These are phyloP conservation scores for Craterocephalus amniculus DNA, from an alignment of 2,797 vertebrate genomes.

Conservation along the genomic window DNA sequence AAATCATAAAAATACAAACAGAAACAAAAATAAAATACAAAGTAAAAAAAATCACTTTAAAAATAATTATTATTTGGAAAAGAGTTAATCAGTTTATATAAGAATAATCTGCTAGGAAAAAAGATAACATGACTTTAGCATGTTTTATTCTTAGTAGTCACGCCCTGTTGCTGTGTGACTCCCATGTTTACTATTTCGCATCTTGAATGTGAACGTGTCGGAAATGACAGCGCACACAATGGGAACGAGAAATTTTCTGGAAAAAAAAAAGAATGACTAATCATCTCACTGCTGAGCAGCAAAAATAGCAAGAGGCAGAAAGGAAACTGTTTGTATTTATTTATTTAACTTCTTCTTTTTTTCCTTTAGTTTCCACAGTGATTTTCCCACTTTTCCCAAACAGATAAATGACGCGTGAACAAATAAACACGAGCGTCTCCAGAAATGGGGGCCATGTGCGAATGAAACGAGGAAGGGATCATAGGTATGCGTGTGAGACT, in stretches of 20 bases:
- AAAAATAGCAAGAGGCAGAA: constrained; percentile 12
- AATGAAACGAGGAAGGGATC: not conserved
- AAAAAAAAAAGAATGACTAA: constrained; percentile 29
- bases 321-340: constrained; percentile 13
- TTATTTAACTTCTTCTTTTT: not conserved
- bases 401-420: not conserved
- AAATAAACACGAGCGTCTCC: constrained; percentile 14
- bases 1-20: no score
- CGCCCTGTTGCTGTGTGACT: no score
- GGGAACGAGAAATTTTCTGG: not conserved
- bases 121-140: not conserved
- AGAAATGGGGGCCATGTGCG: not conserved
- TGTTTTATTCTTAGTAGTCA: not conserved
- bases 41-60: no score
- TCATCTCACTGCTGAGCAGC: not conserved
- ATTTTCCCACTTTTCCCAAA: constrained; percentile 35
- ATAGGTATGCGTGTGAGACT: not conserved
- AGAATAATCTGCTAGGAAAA: not conserved
- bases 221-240: not conserved
- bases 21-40: no score
- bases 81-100: not conserved
- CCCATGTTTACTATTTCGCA: no score
- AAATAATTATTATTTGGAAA: no score
- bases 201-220: not conserved
- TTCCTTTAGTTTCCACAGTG: not conserved